Base-by-base conservation (phyloP, 1,140 invertebrate genomes). In the Berghia stephanieae region DNA sequence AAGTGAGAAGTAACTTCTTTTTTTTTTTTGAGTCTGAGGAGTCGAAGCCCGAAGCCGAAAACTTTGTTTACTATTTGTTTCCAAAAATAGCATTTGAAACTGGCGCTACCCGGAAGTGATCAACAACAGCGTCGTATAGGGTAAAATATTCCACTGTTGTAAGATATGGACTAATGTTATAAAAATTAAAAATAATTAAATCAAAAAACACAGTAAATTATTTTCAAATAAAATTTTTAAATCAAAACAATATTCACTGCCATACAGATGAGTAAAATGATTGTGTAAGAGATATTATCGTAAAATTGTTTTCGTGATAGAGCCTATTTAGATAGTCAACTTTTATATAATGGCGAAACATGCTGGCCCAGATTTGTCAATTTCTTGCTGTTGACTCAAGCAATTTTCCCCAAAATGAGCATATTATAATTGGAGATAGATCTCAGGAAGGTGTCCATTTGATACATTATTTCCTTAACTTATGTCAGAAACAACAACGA, bases 281-380 rank as follows among this genome's bases (percentile, higher is more conserved):
- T n/a, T n/a, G n/a, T n/a, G n/a, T n/a, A n/a, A n/a, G n/a, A n/a
- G n/a, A n/a, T n/a, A n/a, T n/a, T n/a, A n/a, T n/a, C n/a, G n/a
- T n/a, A n/a, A n/a, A n/a, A n/a, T n/a, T n/a, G n/a, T n/a, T n/a
- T n/a, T n/a, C n/a, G n/a, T n/a, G n/a, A n/a, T n/a, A n/a, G n/a
- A n/a, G n/a, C n/a, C n/a, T n/a, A n/a, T n/a, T n/a, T n/a, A n/a
- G n/a, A n/a, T n/a, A n/a, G n/a, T n/a, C n/a, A n/a, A n/a, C n/a
- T 40, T n/a, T 40, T 31, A 42, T 13, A 76, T 57, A 76, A 76
- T 76, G 74, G 57, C 46, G 74, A 76, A 76, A 76, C 74, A 76
- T 76, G 74, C 74, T 76, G 74, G 74, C 60, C 74, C 74, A 76
- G 74, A 76, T 76, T 68, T 76, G 74, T 49, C 43, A 76, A 63